These are phyloP conservation scores for Cuculus canorus DNA, from an alignment of 2,797 vertebrate species.

Conservation along the genomic window DNA sequence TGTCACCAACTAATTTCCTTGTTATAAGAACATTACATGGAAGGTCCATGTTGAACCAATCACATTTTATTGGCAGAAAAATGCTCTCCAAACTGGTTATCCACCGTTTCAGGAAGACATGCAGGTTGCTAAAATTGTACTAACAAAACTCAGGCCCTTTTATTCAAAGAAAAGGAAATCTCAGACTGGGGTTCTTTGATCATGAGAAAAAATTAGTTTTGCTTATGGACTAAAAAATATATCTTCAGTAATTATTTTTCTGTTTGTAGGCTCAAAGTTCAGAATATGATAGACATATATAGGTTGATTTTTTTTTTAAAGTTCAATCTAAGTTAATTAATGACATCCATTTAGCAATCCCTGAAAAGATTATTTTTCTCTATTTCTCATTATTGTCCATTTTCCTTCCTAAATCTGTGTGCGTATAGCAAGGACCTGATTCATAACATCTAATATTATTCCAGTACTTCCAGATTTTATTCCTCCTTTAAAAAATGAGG, in stretches of 20 bases:
- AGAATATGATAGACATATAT: not conserved
- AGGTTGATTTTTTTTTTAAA: not conserved
- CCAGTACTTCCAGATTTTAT: not conserved
- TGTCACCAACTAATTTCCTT: constrained; percentile 23
- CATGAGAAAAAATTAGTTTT: not conserved
- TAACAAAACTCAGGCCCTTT: not conserved
- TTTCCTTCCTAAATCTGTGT: not conserved
- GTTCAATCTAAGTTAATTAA: not conserved
- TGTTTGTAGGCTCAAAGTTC: not conserved
- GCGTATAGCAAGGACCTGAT: not conserved
- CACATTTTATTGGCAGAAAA: constrained; percentile 18
- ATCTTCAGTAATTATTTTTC: not conserved
- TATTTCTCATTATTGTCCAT: not conserved
- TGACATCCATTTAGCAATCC: not conserved
- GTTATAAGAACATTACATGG: not conserved
- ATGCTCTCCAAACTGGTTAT: not conserved
- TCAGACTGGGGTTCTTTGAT: not conserved
- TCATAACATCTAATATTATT: not conserved
- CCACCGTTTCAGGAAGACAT: not conserved
- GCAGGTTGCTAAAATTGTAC: not conserved
- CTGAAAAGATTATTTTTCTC: not conserved
- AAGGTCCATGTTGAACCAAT: not conserved
- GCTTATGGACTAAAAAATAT: not conserved
- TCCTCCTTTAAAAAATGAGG: not conserved
- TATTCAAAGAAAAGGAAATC: not conserved